phyloP scores from a whole-genome alignment of 2,797 vertebrate genomes.

The Chanos chanos region DNA sequence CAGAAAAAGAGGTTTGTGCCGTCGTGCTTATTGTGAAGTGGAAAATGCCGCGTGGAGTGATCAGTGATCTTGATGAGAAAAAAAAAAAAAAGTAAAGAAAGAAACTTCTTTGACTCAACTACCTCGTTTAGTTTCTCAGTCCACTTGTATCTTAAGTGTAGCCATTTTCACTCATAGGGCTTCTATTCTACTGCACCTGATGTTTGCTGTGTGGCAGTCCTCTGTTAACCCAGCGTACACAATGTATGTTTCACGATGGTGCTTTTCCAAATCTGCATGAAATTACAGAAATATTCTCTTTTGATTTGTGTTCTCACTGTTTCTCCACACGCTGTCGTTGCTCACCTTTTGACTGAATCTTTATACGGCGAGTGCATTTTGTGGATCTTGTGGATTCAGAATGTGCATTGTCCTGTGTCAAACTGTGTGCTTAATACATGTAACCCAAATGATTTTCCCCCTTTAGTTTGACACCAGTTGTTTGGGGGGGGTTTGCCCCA shows the following conservation, averaged over 20 bases:
- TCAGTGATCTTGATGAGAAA: too few species aligned
- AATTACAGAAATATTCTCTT: background rate
- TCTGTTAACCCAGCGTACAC: constrained; percentile 55
- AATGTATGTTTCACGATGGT: constrained; percentile 23
- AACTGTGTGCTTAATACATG: too few species aligned
- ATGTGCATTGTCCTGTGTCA: too few species aligned
- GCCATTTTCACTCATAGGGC: constrained; percentile 19
- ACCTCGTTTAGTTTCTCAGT: constrained; percentile 57
- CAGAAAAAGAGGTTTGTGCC: too few species aligned
- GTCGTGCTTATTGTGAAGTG: too few species aligned
- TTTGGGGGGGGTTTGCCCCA: too few species aligned
- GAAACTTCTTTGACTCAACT: constrained; percentile 44
- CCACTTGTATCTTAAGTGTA: constrained; percentile 5
- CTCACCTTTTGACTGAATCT: too few species aligned
- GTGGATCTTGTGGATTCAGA: too few species aligned
- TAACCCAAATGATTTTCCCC: too few species aligned
- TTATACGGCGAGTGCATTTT: too few species aligned
- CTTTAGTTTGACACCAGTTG: too few species aligned
- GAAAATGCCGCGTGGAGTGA: too few species aligned
- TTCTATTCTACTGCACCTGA: constrained; percentile 18
- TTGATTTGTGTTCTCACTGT: background rate
- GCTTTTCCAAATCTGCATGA: constrained; percentile 8
- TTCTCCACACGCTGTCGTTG: constrained; percentile 4
- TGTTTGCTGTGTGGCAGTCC: constrained; percentile 38
- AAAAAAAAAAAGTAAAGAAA: constrained; percentile 47